phyloP scores from a whole-genome alignment of 2,797 vertebrate species.

The Chelidonichthys spinosus region DNA sequence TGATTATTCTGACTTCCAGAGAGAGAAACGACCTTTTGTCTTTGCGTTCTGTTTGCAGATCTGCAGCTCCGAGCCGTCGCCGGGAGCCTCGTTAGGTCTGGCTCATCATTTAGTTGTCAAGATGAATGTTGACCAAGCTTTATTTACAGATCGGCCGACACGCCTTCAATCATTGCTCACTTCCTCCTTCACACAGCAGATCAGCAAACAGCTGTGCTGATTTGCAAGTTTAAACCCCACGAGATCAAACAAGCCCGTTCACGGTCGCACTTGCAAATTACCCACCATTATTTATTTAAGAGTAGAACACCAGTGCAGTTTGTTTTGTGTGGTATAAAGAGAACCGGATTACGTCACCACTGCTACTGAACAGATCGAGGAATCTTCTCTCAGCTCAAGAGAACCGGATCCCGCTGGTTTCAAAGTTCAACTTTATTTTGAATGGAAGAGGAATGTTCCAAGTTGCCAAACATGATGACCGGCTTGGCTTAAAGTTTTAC shows the following conservation, averaged over 20 bases:
- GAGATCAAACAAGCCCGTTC: conserved; percentile 13
- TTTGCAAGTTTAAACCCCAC: not conserved
- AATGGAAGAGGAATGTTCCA: not conserved
- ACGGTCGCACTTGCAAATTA: not conserved
- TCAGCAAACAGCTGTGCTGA: conserved; percentile 6
- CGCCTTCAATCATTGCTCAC: not conserved
- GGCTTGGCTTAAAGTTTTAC: not conserved
- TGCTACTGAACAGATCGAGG: not conserved
- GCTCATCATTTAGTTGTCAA: not conserved
- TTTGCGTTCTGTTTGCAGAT: too few relatives aligned
- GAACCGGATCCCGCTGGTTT: not conserved
- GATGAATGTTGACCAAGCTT: not conserved
- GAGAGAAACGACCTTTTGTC: not conserved
- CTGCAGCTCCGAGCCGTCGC: not conserved
- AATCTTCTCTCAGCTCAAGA: not conserved
- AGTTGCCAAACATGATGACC: not conserved
- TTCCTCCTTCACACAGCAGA: not conserved
- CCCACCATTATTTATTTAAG: too few relatives aligned
- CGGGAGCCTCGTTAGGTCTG: too few relatives aligned
- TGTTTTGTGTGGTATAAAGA: too few relatives aligned
- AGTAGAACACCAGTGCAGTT: too few relatives aligned
- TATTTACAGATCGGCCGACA: not conserved
- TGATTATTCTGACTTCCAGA: not conserved
- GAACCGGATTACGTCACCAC: too few relatives aligned
- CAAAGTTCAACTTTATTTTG: not conserved